phyloP scores from a whole-genome alignment of 2,888 invertebrate genomes.

The Drosophila kanekoi region DNA sequence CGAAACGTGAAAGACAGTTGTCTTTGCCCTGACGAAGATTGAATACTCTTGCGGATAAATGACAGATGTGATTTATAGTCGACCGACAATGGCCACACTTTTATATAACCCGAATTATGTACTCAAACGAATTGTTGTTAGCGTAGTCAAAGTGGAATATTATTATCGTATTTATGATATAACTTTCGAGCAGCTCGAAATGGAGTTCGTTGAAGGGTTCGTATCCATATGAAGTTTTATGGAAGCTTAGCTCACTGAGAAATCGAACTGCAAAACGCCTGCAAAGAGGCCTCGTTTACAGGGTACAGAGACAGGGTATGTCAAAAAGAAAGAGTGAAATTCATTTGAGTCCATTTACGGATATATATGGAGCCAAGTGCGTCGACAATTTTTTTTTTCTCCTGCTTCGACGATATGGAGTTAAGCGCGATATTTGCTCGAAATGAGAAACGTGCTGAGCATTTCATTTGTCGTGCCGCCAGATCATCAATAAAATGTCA shows the following conservation, averaged over 20 bases:
- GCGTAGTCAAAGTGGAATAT: no score
- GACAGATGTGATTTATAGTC: not conserved
- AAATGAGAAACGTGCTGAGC: constrained; percentile 77
- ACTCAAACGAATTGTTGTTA: no score
- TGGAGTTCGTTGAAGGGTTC: no score
- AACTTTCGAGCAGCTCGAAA: no score
- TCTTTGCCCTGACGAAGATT: not conserved
- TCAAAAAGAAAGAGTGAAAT: constrained; percentile 53
- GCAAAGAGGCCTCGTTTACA: no score
- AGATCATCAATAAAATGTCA: constrained; percentile 78
- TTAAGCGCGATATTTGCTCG: constrained; percentile 60
- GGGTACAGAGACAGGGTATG: constrained; percentile 5
- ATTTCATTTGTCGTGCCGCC: constrained; percentile 50
- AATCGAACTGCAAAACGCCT: no score
- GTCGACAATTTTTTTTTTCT: constrained; percentile 40
- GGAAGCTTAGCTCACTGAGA: no score
- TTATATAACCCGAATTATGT: no score
- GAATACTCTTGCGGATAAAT: constrained; percentile 8
- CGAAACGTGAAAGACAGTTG: constrained; percentile 3
- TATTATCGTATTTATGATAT: no score
- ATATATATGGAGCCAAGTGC: constrained; percentile 29
- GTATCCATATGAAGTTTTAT: no score
- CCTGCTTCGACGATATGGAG: constrained; percentile 30
- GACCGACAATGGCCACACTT: no score
- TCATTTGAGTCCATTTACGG: constrained; percentile 28